These are phyloP conservation scores for Heliocidaris tuberculata DNA, from an alignment of 35 echinoderm and acorn worm species.

Conservation along the genomic window DNA sequence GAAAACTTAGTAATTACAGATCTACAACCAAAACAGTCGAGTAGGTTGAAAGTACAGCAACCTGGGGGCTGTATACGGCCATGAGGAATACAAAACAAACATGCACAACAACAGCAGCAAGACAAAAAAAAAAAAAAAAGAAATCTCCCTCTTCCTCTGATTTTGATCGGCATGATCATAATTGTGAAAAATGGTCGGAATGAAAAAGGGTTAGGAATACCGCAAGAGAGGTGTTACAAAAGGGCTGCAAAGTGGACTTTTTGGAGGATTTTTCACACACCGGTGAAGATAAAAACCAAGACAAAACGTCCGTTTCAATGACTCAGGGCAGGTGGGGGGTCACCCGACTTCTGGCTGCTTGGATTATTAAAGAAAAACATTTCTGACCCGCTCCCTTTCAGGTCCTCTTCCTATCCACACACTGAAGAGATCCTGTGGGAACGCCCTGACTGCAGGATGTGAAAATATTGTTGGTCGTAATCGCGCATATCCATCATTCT, in stretches of 20 bases:
- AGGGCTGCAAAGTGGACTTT: neutral
- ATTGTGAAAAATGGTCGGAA: neutral
- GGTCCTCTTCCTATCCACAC: neutral
- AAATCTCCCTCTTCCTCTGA: neutral
- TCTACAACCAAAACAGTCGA: neutral
- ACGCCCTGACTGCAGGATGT: neutral
- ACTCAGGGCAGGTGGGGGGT: conserved; percentile 26
- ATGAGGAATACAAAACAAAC: neutral
- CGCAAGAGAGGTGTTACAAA: neutral
- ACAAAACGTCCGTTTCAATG: neutral
- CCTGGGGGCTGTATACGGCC: neutral
- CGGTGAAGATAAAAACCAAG: neutral
- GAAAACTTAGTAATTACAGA: conserved; percentile 18
- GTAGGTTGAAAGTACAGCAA: neutral
- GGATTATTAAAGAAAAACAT: conserved; percentile 4
- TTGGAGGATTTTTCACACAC: neutral
- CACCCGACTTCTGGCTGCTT: neutral
- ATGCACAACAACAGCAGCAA: neutral
- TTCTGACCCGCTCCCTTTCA: neutral
- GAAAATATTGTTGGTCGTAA: neutral
- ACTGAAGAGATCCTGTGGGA: neutral
- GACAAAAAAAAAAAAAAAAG: neutral
- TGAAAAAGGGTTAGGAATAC: neutral
- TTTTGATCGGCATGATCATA: neutral
- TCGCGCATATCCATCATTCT: neutral